Evolutionary conservation across 1,140 invertebrate genomes (phyloP).

Genomic region (Caenorhabditis brenneri): DNA sequence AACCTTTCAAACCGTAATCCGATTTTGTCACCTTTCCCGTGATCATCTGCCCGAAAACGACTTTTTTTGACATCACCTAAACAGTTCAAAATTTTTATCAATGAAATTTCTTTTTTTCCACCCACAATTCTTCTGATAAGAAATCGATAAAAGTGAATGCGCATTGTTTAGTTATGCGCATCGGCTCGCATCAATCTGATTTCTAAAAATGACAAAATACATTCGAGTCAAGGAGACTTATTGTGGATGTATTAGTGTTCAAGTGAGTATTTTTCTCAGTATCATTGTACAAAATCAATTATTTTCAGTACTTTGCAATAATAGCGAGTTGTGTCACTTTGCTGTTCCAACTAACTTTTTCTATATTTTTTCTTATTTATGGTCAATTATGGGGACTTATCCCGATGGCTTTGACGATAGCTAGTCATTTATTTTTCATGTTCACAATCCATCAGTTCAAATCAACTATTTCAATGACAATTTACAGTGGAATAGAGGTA

Average conservation of each 20-base stretch:
- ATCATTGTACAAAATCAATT: background rate
- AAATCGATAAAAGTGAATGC: slow-evolving; percentile 1
- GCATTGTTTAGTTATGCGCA: slow-evolving; percentile 5
- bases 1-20: background rate
- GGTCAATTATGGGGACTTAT: slow-evolving; percentile 7
- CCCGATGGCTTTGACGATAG: background rate
- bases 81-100: background rate
- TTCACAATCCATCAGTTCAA: background rate
- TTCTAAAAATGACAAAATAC: background rate
- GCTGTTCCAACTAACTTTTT: background rate
- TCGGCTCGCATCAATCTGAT: background rate
- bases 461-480: background rate
- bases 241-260: slow-evolving; percentile 22
- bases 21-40: slow-evolving; percentile 13
- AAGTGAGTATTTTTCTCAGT: background rate
- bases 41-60: background rate
- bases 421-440: slow-evolving; percentile 16
- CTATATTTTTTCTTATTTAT: slow-evolving; percentile 29
- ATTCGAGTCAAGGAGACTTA: background rate
- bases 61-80: background rate
- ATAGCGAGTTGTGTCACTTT: background rate
- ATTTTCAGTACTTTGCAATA: slow-evolving; percentile 25
- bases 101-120: background rate
- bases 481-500: slow-evolving; percentile 26
- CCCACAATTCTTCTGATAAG: background rate